A percentile compares a stretch with the other conserved stretches of the same genome.
These are phyloP conservation scores for Aurelia aurita complex sp. Pacific DNA, from an alignment of 30 jellyfish, hydroid and myxozoan species.

Conservation along the genomic window DNA sequence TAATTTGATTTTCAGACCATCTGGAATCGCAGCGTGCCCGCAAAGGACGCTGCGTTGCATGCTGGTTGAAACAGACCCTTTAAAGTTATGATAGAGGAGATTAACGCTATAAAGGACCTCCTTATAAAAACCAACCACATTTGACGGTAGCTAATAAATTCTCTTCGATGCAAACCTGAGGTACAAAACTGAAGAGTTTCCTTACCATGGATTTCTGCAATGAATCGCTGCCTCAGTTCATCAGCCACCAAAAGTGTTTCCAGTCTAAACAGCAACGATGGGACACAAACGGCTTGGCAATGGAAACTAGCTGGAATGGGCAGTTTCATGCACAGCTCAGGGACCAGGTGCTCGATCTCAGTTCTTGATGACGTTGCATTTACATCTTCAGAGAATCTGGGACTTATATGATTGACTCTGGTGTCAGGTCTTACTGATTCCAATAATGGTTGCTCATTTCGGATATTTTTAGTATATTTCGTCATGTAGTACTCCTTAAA, in stretches of 20 bases:
- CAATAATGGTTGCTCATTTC: constrained; percentile 46
- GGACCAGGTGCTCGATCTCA: constrained; percentile 33
- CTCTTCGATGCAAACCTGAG: no score
- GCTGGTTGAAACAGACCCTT: no score
- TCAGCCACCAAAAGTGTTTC: constrained; percentile 66
- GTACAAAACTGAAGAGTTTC: background rate
- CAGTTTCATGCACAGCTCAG: constrained; percentile 67
- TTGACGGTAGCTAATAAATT: no score
- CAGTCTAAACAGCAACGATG: constrained; percentile 58
- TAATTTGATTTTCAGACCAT: no score
- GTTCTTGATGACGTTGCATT: background rate
- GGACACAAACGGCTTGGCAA: constrained; percentile 65
- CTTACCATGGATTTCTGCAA: background rate
- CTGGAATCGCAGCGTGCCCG: no score
- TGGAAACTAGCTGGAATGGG: constrained; percentile 77
- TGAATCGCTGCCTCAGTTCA: constrained; percentile 30
- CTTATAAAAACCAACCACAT: no score
- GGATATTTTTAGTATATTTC: constrained; percentile 37
- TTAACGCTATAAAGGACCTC: no score
- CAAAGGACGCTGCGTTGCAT: no score
- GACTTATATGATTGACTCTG: constrained; percentile 33
- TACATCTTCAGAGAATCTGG: constrained; percentile 13
- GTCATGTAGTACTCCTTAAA: constrained; percentile 63
- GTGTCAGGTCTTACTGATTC: constrained; percentile 40
- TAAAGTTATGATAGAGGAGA: no score